Conservation (phyloP, 2,113 vertebrate species). For the Puma concolor region DNA sequence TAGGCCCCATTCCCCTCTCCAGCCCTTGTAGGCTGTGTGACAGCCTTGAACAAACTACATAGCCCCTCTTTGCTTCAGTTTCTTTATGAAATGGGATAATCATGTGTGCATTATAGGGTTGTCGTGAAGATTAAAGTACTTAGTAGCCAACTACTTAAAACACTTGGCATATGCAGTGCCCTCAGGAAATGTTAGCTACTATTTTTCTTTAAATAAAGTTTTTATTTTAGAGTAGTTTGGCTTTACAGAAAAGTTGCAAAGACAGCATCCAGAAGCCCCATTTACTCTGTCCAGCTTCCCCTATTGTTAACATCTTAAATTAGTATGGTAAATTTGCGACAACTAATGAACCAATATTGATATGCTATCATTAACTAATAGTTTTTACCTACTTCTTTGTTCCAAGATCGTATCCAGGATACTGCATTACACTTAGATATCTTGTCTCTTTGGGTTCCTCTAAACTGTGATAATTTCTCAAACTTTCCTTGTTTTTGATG, state of each 20-base stretch:
- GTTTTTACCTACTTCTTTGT: background rate
- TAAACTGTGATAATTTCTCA: background rate
- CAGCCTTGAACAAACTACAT: background rate
- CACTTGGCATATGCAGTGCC: background rate
- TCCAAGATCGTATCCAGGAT: background rate
- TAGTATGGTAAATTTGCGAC: background rate
- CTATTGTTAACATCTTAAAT: background rate
- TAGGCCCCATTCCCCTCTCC: background rate
- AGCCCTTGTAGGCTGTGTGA: background rate
- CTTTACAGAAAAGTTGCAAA: background rate
- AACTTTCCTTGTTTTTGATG: background rate
- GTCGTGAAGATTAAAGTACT: background rate
- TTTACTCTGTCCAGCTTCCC: background rate
- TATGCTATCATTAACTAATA: background rate
- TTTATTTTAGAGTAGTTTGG: conserved; percentile 18
- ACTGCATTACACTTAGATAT: background rate
- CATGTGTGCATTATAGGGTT: background rate
- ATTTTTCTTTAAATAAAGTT: background rate
- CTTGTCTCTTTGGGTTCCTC: no score
- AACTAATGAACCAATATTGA: background rate
- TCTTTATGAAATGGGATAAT: background rate
- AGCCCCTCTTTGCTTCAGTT: background rate
- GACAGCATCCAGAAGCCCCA: background rate
- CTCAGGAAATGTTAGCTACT: background rate
- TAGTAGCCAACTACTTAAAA: background rate